Evolutionary conservation across 2,797 vertebrate species (phyloP).

Genomic region (Cichlasoma orientale): DNA sequence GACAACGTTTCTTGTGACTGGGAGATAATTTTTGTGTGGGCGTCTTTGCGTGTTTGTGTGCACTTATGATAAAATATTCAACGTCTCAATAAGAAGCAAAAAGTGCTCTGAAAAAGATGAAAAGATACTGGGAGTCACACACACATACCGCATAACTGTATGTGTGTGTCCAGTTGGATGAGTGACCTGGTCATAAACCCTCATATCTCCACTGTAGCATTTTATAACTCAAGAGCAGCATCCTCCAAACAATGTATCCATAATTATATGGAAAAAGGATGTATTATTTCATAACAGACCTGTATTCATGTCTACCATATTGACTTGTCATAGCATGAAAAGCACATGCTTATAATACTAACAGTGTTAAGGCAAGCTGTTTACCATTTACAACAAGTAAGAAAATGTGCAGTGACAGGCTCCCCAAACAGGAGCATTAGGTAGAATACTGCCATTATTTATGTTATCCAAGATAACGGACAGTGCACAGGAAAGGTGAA

Average conservation of each 20-base stretch:
- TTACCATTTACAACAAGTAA: neutral
- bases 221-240: neutral
- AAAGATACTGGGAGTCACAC: neutral
- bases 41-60: neutral
- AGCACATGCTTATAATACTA: neutral
- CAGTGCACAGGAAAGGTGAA: neutral
- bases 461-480: neutral
- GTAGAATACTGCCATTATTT: neutral
- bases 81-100: neutral
- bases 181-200: neutral
- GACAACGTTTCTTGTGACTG: neutral
- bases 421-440: neutral
- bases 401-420: neutral
- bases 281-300: neutral
- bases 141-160: constrained; percentile 9
- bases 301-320: neutral
- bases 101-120: neutral
- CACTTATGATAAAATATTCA: neutral
- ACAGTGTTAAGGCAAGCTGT: neutral
- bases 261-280: neutral
- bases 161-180: constrained; percentile 19
- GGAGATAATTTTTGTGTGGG: neutral
- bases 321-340: neutral
- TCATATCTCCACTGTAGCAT: neutral
- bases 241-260: neutral